Conservation (phyloP, 2,888 invertebrate species). For the Drosophila bunnanda region DNA sequence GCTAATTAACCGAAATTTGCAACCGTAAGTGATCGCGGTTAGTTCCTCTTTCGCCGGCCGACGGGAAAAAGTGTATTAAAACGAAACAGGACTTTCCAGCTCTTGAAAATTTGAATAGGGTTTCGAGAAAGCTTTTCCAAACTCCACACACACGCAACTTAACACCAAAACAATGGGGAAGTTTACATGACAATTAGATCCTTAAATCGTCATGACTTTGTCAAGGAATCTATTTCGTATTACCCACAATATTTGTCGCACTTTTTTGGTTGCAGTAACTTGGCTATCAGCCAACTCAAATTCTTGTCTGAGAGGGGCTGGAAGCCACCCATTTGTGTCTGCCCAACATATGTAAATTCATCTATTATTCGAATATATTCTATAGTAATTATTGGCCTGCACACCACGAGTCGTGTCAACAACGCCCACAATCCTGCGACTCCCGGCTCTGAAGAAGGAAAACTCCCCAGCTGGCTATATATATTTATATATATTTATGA, state of each 20-base stretch:
- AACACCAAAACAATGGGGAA: background rate
- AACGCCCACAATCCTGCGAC: slow-evolving; percentile 54
- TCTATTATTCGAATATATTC: slow-evolving; percentile 42
- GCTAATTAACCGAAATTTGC: slow-evolving; percentile 47
- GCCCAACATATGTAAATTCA: slow-evolving; percentile 20
- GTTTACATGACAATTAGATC: background rate
- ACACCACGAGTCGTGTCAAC: slow-evolving; percentile 39
- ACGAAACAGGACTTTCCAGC: slow-evolving; percentile 17
- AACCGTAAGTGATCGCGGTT: slow-evolving; percentile 19
- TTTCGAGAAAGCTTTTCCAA: background rate
- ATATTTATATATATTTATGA: slow-evolving; percentile 58
- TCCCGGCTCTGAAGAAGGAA: slow-evolving; percentile 24
- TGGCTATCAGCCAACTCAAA: too few species aligned
- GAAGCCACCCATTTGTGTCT: slow-evolving; percentile 11
- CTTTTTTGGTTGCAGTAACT: background rate
- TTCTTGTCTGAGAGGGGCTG: background rate
- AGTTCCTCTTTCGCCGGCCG: slow-evolving; percentile 36
- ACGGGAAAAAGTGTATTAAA: slow-evolving; percentile 58
- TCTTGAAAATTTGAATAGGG: background rate
- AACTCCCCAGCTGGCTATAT: slow-evolving; percentile 53
- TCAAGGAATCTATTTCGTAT: too few species aligned
- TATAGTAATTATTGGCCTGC: slow-evolving; percentile 49
- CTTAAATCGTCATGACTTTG: background rate
- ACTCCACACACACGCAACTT: too few species aligned
- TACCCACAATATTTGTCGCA: background rate